Evolutionary conservation across 2,113 vertebrate genomes (phyloP), one percentile per base, ranked within the genome.

Genomic region (Psammodynastes pulverulentus): DNA sequence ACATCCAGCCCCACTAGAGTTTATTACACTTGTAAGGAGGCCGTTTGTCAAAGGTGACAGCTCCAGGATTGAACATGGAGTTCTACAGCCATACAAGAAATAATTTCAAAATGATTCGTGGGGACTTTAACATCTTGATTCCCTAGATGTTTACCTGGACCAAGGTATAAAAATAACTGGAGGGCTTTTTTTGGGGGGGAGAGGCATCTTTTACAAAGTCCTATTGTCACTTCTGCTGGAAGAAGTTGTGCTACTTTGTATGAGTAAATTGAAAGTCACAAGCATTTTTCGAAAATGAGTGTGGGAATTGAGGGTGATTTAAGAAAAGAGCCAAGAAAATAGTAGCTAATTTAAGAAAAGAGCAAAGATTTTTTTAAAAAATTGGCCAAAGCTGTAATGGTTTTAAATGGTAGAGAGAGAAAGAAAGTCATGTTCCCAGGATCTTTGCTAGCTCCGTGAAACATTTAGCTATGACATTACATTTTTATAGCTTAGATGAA

Each of bases 41-140:
- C 85, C 7, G 21, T n/a, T 51, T 88, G 90, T 87, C 94, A 93
- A 93, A 91, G 92, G 0, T 86, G 95, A 89, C 86, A 84, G 52
- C 17, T 86, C 90, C 46, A 90, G 91, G 93, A 84, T 0, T 85
- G 88, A 89, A 92, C 0, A 45, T 88, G 34, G 72, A 79, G 72
- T 43, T 79, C 34, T 79, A 39, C 72, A 79, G 8, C 24, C 53
- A 91, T 93, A 84, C 88, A 90, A 95, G 94, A 93, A 94, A 95
- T 51, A 85, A 79, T 0, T 21, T 34, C 46, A 53, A 72, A 1
- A 24, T 91, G 45, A 91, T 86, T 58, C 84, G 29, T 4, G 0
- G 79, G 56, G 87, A 1, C 9, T 91, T 52, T 89, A n/a, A 0
- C 39, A 84, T 84, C 51, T 0, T 0, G 0, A 23, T 72, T 21